These are phyloP conservation scores for Notarius lentiginosus DNA, from an alignment of 2,113 vertebrate species.

Conservation along the genomic window DNA sequence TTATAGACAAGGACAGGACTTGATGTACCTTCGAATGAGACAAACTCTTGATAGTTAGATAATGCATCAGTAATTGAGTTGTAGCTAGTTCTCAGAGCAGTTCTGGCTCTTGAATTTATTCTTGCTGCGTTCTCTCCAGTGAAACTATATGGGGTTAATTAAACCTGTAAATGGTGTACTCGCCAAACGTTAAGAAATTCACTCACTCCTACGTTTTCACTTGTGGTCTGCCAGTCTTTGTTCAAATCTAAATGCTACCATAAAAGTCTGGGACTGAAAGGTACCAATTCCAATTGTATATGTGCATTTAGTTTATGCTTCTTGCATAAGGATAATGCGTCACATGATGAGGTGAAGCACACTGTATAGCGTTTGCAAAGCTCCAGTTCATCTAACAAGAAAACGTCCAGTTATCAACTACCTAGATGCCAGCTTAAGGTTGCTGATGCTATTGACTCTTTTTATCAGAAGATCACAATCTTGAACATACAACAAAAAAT, in stretches of 20 bases:
- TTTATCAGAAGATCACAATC: constrained; percentile 62
- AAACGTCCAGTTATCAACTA: constrained; percentile 40
- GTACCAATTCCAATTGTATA: constrained; percentile 38
- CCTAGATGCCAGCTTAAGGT: constrained; percentile 44
- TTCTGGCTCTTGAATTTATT: constrained; percentile 4
- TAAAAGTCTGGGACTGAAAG: constrained; percentile 65
- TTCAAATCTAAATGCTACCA: constrained; percentile 1
- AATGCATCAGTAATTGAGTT: neutral
- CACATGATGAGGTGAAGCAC: constrained; percentile 65
- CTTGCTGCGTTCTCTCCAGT: neutral
- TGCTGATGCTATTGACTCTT: constrained; percentile 61
- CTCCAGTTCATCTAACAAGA: constrained; percentile 17
- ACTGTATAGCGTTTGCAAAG: constrained; percentile 56
- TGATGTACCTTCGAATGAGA: neutral
- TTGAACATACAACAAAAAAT: constrained; percentile 66
- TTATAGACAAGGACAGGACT: neutral
- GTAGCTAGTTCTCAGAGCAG: constrained; percentile 7
- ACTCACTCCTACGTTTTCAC: neutral
- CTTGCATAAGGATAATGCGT: constrained; percentile 60
- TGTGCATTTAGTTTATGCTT: constrained; percentile 46
- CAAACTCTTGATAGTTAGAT: neutral
- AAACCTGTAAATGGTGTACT: constrained; percentile 21
- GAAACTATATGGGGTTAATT: neutral
- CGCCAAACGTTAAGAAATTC: constrained; percentile 27
- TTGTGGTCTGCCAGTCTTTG: neutral